phyloP scores from a whole-genome alignment of 53 echinoderm and acorn worm genomes.

The Apostichopus leukothele region DNA sequence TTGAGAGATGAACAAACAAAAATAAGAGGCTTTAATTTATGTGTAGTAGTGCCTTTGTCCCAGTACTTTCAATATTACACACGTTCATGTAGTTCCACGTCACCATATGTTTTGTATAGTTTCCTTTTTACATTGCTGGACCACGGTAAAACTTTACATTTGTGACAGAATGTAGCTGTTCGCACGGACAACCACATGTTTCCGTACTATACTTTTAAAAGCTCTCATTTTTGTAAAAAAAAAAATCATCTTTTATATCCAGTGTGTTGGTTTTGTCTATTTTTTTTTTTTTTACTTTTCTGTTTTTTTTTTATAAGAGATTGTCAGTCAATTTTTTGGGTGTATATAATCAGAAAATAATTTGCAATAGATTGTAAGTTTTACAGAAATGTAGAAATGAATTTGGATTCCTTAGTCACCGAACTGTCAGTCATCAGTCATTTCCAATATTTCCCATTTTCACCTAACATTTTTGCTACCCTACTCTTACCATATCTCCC shows the following conservation, averaged over 20 bases:
- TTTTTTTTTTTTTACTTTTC: background rate
- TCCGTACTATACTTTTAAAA: too few relatives aligned
- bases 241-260: background rate
- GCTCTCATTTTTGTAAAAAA: too few relatives aligned
- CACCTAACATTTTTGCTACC: background rate
- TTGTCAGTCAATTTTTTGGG: background rate
- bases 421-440: background rate
- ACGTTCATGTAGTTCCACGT: too few relatives aligned
- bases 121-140: too few relatives aligned
- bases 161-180: too few relatives aligned
- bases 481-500: background rate
- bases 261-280: background rate
- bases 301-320: background rate
- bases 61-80: slow-evolving; percentile 14
- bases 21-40: background rate
- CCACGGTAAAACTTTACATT: too few relatives aligned
- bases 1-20: background rate
- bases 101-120: too few relatives aligned
- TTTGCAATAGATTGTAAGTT: slow-evolving; percentile 18
- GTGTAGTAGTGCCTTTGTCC: slow-evolving; percentile 32
- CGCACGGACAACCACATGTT: too few relatives aligned
- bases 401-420: background rate
- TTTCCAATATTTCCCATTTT: background rate
- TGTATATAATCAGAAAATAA: slow-evolving; percentile 18
- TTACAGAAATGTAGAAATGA: background rate